Percentiles rank a stretch among this genome's conserved stretches.
Conservation (phyloP, 2,797 vertebrate genomes). For the Anguilla marmorata region DNA sequence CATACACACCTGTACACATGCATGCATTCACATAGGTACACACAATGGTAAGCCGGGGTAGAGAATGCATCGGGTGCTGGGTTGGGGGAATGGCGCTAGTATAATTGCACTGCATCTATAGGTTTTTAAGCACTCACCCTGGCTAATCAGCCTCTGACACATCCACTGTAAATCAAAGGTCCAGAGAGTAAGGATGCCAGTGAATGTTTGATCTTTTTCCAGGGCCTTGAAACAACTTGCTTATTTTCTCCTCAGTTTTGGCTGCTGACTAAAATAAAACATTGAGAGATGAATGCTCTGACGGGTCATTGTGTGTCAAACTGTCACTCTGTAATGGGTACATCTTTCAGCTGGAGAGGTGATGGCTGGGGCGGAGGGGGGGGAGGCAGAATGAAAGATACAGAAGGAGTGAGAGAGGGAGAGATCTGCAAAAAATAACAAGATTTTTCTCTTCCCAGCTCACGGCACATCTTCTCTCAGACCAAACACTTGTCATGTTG, state of each 20-base stretch:
- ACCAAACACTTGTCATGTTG: slow-evolving; percentile 89
- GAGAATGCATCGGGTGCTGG: slow-evolving; percentile 27
- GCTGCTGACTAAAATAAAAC: slow-evolving; percentile 89
- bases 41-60: background rate
- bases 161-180: slow-evolving; percentile 87
- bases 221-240: slow-evolving; percentile 90
- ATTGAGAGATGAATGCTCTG: slow-evolving; percentile 88
- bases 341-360: slow-evolving; percentile 89
- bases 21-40: background rate
- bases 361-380: slow-evolving; percentile 67
- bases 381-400: slow-evolving; percentile 67
- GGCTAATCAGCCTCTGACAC: slow-evolving; percentile 84
- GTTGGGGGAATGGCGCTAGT: slow-evolving; percentile 66
- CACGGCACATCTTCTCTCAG: slow-evolving; percentile 81
- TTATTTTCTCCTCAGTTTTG: slow-evolving; percentile 86
- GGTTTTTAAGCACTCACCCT: slow-evolving; percentile 79
- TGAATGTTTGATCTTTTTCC: slow-evolving; percentile 87
- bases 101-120: slow-evolving; percentile 74
- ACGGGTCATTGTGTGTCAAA: slow-evolving; percentile 90
- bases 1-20: background rate
- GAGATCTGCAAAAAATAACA: slow-evolving; percentile 63
- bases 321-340: slow-evolving; percentile 91
- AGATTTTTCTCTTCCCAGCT: slow-evolving; percentile 73
- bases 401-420: slow-evolving; percentile 41
- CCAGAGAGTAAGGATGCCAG: slow-evolving; percentile 83